Percentiles rank a stretch among this genome's conserved stretches.
Evolutionary conservation across 2,113 vertebrate species (phyloP).

Genomic region (Zeus faber): DNA sequence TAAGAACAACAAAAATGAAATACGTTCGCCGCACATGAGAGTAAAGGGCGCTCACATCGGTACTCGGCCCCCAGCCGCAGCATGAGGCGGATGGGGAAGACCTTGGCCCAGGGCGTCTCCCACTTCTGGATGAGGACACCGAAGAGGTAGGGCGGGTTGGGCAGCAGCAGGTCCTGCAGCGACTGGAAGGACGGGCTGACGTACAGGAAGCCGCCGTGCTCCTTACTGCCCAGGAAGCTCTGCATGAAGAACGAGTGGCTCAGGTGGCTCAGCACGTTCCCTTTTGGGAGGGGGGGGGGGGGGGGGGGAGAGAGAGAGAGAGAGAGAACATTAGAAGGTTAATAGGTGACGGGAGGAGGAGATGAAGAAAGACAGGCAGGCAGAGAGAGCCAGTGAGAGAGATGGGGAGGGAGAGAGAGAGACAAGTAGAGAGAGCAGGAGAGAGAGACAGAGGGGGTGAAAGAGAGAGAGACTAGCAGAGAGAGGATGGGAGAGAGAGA

Average conservation of each 20-base stretch:
- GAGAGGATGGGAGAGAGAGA: too few relatives aligned
- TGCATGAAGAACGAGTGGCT: conserved; percentile 97
- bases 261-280: conserved; percentile 90
- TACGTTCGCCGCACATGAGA: too few relatives aligned
- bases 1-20: too few relatives aligned
- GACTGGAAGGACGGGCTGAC: conserved; percentile 93
- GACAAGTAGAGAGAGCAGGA: too few relatives aligned
- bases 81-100: conserved; percentile 97
- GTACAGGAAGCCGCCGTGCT: conserved; percentile 96
- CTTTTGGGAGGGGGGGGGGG: conserved; percentile 55
- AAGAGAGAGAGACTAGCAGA: too few relatives aligned
- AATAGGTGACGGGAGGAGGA: too few relatives aligned
- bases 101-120: conserved; percentile 99
- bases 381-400: too few relatives aligned
- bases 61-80: conserved; percentile 96
- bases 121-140: conserved; percentile 98
- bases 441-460: too few relatives aligned
- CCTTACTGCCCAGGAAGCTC: conserved; percentile 95
- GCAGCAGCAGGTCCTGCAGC: conserved; percentile 92
- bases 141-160: conserved; percentile 92
- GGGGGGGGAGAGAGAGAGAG: background rate
- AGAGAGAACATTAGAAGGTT: too few relatives aligned
- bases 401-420: too few relatives aligned
- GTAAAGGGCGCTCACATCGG: conserved; percentile 93
- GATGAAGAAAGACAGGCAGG: too few relatives aligned